These are phyloP conservation scores for Amphimedon queenslandica DNA, from an alignment of 37 sponge, comb jelly and placozoan species.

Conservation along the genomic window DNA sequence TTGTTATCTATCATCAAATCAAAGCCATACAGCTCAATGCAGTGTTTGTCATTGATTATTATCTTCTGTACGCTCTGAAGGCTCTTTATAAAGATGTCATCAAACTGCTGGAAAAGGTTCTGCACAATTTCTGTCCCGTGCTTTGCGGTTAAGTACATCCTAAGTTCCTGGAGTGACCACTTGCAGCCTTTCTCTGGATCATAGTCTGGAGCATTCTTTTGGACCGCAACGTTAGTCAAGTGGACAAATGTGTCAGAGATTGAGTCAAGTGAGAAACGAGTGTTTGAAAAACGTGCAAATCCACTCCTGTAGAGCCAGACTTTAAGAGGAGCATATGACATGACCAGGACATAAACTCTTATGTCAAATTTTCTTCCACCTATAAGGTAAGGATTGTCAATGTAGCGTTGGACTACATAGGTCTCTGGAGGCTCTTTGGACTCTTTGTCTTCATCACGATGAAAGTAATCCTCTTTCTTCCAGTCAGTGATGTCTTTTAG, in stretches of 20 bases:
- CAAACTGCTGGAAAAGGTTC: constrained; percentile 65
- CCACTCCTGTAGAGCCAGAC: constrained; percentile 96
- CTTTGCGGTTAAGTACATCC: constrained; percentile 75
- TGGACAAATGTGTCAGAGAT: constrained; percentile 93
- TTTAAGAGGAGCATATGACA: constrained; percentile 90
- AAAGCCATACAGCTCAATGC: constrained; percentile 98
- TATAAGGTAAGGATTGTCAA: constrained; percentile 95
- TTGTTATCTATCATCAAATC: constrained; percentile 93
- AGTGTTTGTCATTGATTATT: constrained; percentile 99
- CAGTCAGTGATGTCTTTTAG: constrained; percentile 99
- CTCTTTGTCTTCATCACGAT: constrained; percentile 64
- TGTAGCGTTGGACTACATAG: constrained; percentile 95
- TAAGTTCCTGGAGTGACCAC: constrained; percentile 93
- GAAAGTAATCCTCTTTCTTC: constrained; percentile 91
- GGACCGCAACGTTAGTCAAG: constrained; percentile 98
- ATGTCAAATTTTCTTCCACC: constrained; percentile 98
- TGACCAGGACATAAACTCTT: constrained; percentile 90
- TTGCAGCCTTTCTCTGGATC: constrained; percentile 99
- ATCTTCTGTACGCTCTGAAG: constrained; percentile 93
- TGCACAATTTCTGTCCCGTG: constrained; percentile 84
- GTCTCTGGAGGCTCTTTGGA: constrained; percentile 93
- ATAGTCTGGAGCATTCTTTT: constrained; percentile 99
- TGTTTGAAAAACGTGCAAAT: constrained; percentile 97
- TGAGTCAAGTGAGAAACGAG: constrained; percentile 80
- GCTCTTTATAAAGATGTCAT: constrained; percentile 93